These are phyloP conservation scores for Heliothis peltigera DNA, from an alignment of 2,888 invertebrate species.

Conservation along the genomic window DNA sequence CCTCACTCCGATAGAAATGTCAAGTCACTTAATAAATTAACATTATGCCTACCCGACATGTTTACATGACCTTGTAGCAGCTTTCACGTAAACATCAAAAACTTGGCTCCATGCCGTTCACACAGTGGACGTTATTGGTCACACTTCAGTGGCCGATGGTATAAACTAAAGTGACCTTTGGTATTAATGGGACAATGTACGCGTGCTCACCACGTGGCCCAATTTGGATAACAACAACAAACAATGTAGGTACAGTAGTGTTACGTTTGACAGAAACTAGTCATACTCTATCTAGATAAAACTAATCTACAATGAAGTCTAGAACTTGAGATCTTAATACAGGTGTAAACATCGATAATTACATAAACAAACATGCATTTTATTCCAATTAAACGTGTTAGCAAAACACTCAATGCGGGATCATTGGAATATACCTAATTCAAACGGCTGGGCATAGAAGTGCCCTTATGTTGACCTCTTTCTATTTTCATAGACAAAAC, in stretches of 20 bases:
- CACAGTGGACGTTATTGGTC: slow-evolving; percentile 19
- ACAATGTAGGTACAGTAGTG: not conserved
- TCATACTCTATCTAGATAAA: too few relatives aligned
- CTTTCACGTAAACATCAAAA: slow-evolving; percentile 32
- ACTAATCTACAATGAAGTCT: not conserved
- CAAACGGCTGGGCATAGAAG: not conserved
- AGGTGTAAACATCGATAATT: not conserved
- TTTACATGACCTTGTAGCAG: slow-evolving; percentile 39
- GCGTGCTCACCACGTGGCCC: slow-evolving; percentile 22
- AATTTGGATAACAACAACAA: slow-evolving; percentile 29
- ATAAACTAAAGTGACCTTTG: slow-evolving; percentile 2
- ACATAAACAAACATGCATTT: not conserved
- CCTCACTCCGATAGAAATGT: slow-evolving; percentile 19
- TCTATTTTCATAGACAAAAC: slow-evolving; percentile 31
- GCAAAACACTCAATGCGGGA: not conserved
- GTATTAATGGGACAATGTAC: slow-evolving; percentile 8
- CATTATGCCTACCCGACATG: slow-evolving; percentile 14
- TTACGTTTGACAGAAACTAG: not conserved
- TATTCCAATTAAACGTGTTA: slow-evolving; percentile 9
- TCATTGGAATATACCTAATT: not conserved
- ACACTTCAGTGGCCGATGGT: slow-evolving; percentile 8
- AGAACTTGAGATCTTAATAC: not conserved
- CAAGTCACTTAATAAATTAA: slow-evolving; percentile 49
- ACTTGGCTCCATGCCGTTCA: slow-evolving; percentile 1
- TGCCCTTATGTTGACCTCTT: slow-evolving; percentile 1